phyloP scores from a whole-genome alignment of 2,888 invertebrate species.

The Campopleginae sp. region DNA sequence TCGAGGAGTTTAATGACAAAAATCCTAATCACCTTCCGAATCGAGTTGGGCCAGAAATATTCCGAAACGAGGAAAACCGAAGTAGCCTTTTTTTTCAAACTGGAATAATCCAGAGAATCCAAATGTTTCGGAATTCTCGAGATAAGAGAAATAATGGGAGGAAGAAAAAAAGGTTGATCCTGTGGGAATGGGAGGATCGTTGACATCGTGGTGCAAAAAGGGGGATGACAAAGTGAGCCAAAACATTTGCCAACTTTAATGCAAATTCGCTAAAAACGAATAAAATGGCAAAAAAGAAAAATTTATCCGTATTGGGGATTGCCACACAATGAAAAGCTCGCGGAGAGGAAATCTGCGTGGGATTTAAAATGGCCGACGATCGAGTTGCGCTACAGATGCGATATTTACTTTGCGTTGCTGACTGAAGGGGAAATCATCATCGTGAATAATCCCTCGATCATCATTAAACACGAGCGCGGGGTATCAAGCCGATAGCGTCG shows the following conservation, averaged over 20 bases:
- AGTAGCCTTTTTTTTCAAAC: neutral
- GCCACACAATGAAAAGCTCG: slow-evolving; percentile 16
- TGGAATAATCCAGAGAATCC: neutral
- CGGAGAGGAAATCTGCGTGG: neutral
- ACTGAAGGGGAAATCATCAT: slow-evolving; percentile 35
- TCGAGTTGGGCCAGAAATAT: neutral
- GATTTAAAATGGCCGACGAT: slow-evolving; percentile 18
- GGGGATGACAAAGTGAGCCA: slow-evolving; percentile 37
- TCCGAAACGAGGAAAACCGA: neutral
- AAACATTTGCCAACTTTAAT: slow-evolving; percentile 36
- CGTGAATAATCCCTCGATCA: slow-evolving; percentile 62
- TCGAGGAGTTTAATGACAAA: too few species aligned
- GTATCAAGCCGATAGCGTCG: slow-evolving; percentile 56
- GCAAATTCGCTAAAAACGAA: slow-evolving; percentile 32
- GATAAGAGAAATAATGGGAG: slow-evolving; percentile 13
- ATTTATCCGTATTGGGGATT: slow-evolving; percentile 22
- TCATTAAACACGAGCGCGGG: slow-evolving; percentile 57
- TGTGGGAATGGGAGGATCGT: slow-evolving; percentile 20
- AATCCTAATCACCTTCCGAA: too few species aligned
- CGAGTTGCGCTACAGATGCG: neutral
- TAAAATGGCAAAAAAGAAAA: neutral
- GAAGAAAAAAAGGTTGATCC: slow-evolving; percentile 2
- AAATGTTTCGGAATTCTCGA: neutral
- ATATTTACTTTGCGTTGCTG: slow-evolving; percentile 14
- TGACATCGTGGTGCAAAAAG: slow-evolving; percentile 8